These are phyloP conservation scores for Oligia fasciuncula DNA, from an alignment of 2,888 invertebrate genomes.

Conservation along the genomic window DNA sequence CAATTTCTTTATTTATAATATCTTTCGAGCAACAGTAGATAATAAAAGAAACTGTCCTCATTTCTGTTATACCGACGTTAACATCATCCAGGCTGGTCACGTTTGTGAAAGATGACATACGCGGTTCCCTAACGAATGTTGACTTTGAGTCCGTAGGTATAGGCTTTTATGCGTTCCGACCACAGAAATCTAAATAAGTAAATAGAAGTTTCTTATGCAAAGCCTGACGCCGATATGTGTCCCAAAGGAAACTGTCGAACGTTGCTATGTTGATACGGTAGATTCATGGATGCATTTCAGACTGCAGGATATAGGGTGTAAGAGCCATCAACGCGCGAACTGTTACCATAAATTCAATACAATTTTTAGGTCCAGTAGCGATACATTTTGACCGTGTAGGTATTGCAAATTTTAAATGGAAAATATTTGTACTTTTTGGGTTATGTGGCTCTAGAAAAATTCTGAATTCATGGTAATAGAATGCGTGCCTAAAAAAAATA, in stretches of 20 bases:
- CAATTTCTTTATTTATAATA: neutral
- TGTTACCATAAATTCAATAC: neutral
- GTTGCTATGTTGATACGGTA: neutral
- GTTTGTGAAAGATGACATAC: conserved; percentile 83
- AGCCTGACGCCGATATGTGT: neutral
- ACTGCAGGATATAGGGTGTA: neutral
- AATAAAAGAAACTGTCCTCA: conserved; percentile 45
- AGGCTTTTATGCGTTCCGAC: conserved; percentile 60
- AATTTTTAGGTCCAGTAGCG: neutral
- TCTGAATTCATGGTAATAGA: neutral
- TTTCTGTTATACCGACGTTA: conserved; percentile 45
- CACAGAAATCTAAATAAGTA: conserved; percentile 53
- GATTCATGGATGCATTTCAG: neutral
- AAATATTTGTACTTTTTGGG: neutral
- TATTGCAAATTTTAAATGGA: neutral
- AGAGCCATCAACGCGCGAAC: neutral
- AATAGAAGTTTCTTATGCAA: conserved; percentile 31
- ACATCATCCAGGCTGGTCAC: conserved; percentile 77
- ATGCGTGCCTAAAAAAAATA: neutral
- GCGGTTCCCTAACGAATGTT: conserved; percentile 85
- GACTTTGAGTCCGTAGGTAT: conserved; percentile 74
- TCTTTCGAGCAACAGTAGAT: conserved; percentile 1
- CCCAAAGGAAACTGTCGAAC: conserved; percentile 1
- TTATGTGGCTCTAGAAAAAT: no score
- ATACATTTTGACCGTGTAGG: neutral